These are phyloP conservation scores for Monochamus saltuarius DNA, from an alignment of 1,140 invertebrate genomes.

Conservation along the genomic window DNA sequence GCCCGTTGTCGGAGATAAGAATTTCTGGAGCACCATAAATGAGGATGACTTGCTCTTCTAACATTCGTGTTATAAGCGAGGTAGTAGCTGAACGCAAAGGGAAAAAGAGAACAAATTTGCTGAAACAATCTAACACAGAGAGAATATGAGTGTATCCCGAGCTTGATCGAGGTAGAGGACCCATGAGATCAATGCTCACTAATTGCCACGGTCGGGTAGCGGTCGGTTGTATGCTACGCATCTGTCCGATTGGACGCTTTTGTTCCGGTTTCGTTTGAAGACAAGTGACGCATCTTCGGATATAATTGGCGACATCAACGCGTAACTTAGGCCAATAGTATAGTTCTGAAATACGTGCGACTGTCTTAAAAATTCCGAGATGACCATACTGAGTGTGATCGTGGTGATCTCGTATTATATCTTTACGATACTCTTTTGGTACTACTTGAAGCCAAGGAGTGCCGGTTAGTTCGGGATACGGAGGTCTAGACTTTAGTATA, in stretches of 20 bases:
- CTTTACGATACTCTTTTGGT: background rate
- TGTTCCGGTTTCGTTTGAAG: constrained; percentile 18
- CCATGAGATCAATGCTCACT: constrained; percentile 17
- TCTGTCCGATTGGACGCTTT: constrained; percentile 13
- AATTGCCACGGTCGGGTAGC: constrained; percentile 18
- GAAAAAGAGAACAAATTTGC: constrained; percentile 19
- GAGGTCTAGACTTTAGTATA: background rate
- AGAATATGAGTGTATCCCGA: constrained; percentile 19
- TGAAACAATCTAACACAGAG: constrained; percentile 14
- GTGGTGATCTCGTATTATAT: constrained; percentile 3
- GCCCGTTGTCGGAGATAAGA: constrained; percentile 13
- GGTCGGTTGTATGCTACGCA: constrained; percentile 2
- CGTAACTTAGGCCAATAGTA: constrained; percentile 27
- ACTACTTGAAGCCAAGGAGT: background rate
- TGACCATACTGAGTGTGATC: constrained; percentile 26
- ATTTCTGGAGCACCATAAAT: constrained; percentile 30
- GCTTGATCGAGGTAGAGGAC: constrained; percentile 2
- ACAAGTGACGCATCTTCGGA: constrained; percentile 9
- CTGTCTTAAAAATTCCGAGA: constrained; percentile 34
- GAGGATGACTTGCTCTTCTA: constrained; percentile 23
- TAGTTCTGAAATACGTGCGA: background rate
- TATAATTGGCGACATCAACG: constrained; percentile 13
- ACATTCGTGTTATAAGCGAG: background rate
- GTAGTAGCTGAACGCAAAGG: constrained; percentile 17
- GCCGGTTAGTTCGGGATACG: background rate